Evolutionary conservation across 2,888 invertebrate genomes (phyloP), one percentile per base, ranked within the genome.

Genomic region (Cosmia trapezina): DNA sequence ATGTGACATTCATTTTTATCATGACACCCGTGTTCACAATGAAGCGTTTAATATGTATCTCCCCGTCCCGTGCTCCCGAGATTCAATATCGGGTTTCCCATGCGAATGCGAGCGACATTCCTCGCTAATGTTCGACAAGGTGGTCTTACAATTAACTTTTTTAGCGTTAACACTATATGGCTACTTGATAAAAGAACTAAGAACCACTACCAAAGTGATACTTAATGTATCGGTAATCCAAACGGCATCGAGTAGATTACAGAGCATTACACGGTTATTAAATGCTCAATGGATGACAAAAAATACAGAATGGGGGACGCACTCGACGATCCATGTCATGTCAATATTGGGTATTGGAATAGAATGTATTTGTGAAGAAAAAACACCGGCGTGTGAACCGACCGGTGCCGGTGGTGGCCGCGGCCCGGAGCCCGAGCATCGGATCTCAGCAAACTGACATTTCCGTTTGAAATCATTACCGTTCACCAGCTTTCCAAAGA

Each of bases 401-500:
- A 61, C 74, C 76, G 83, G 70, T 59, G 78, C 73, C 83, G 76
- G 85, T 84, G 86, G 88, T 84, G 86, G 84, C 83, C 83, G 81
- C 81, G 56, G 59, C 61, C 63, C 79, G 86, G 56, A 56, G 62
- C 79, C 82, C 83, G 85, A 80, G 86, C 85, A 87, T 89, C 87
- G 86, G 87, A 91, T 93, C 91, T 90, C 92, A 86, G 89, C 92
- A 92, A 93, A 94, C 93, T 94, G 92, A 92, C 89, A 93, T 94
- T 92, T 94, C 94, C 94, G 93, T 87, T 92, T 89, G 85, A 87
- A 91, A 91, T 91, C 88, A 88, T 89, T 89, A 89, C 87, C 87
- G 87, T 88, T 89, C 86, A 85, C 87, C 64, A 81, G 80, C 86
- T 90, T 90, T 91, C 87, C 87, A 87, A 90, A 87, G 88, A 86